phyloP scores from a whole-genome alignment of 2,797 vertebrate genomes.

The Cossypha caffra region DNA sequence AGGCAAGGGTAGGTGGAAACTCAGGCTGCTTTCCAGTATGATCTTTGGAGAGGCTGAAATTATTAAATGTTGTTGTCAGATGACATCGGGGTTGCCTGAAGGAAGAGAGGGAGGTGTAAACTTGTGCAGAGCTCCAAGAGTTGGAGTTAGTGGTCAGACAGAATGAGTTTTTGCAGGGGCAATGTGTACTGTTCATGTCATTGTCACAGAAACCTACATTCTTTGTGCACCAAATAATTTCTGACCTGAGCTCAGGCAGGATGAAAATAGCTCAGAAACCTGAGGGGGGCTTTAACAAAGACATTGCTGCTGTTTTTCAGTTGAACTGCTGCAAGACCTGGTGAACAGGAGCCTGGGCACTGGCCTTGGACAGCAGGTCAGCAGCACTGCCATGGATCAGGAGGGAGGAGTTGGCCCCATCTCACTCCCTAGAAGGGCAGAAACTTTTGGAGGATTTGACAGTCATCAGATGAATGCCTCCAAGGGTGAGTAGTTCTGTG shows the following conservation, averaged over 20 bases:
- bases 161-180: neutral
- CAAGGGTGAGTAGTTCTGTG: constrained; percentile 80
- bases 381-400: constrained; percentile 76
- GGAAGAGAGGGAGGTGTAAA: neutral
- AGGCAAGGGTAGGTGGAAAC: neutral
- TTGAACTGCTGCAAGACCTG: constrained; percentile 90
- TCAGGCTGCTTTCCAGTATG: neutral
- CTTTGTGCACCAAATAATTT: neutral
- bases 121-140: neutral
- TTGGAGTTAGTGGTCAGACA: neutral
- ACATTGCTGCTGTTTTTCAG: constrained; percentile 67
- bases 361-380: constrained; percentile 72
- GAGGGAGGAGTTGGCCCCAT: constrained; percentile 80
- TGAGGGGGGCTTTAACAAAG: neutral
- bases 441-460: constrained; percentile 97
- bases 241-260: neutral
- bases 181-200: accelerated
- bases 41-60: neutral
- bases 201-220: neutral
- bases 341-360: constrained; percentile 88
- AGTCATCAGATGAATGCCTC: constrained; percentile 93
- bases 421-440: constrained; percentile 90
- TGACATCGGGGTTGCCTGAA: neutral
- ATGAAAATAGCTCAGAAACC: neutral
- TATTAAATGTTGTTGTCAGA: neutral